Percentiles rank a stretch among this genome's conserved stretches.
Evolutionary conservation across 1,140 invertebrate species (phyloP).

Genomic region (Drosophila ambigua): DNA sequence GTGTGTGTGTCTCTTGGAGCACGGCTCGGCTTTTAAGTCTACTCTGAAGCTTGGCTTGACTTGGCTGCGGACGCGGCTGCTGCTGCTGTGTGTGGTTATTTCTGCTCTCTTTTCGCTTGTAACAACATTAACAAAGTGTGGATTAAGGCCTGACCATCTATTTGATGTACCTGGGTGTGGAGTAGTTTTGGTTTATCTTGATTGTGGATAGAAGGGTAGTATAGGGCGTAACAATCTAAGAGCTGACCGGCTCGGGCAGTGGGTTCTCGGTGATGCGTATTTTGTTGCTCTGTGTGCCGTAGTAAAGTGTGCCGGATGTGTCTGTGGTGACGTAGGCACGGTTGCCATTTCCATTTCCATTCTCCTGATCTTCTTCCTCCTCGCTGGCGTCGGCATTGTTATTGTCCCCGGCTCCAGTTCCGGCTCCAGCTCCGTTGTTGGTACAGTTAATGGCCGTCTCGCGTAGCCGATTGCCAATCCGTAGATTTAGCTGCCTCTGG

Average conservation of each 20-base stretch:
- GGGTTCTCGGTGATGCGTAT: slow-evolving; percentile 84
- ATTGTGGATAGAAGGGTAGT: slow-evolving; percentile 4
- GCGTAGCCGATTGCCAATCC: slow-evolving; percentile 68
- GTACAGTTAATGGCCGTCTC: slow-evolving; percentile 80
- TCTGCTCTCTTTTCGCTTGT: slow-evolving; percentile 25
- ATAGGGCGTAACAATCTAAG: slow-evolving; percentile 66
- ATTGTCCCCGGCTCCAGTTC: slow-evolving; percentile 35
- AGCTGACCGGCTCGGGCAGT: slow-evolving; percentile 83
- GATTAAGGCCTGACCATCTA: not conserved
- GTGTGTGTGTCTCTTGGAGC: slow-evolving; percentile 54
- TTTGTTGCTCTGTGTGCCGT: slow-evolving; percentile 73
- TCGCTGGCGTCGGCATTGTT: slow-evolving; percentile 56
- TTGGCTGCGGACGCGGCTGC: slow-evolving; percentile 52
- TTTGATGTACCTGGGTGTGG: slow-evolving; percentile 19
- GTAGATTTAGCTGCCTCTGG: slow-evolving; percentile 65
- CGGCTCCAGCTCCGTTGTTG: slow-evolving; percentile 12
- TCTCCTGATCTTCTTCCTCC: slow-evolving; percentile 57
- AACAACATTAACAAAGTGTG: slow-evolving; percentile 75
- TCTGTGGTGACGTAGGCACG: slow-evolving; percentile 75
- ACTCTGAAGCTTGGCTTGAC: slow-evolving; percentile 55
- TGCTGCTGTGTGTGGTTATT: slow-evolving; percentile 33
- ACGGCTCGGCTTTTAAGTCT: slow-evolving; percentile 63
- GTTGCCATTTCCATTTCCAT: slow-evolving; percentile 74
- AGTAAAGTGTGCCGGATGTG: slow-evolving; percentile 69
- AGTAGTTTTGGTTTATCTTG: slow-evolving; percentile 23